Conservation (phyloP, 2,888 invertebrate species). For the Heliconius cydno region DNA sequence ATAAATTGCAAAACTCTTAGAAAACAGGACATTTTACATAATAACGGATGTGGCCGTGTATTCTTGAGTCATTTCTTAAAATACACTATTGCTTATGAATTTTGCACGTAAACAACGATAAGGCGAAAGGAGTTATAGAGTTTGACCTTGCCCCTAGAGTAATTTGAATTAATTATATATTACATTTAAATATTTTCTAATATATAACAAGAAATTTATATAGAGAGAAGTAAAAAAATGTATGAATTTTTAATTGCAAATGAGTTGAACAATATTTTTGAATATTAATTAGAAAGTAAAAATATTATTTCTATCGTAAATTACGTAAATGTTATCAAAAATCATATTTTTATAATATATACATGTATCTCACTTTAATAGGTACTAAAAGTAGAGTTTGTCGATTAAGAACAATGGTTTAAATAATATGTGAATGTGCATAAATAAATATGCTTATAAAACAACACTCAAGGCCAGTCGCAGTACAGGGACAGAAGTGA, state of each 20-base stretch:
- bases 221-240: neutral
- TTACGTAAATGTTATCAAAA: neutral
- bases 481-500: too few relatives aligned
- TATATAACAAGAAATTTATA: neutral
- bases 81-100: slow-evolving; percentile 42
- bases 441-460: too few relatives aligned
- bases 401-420: neutral
- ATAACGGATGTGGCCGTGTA: slow-evolving; percentile 58
- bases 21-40: slow-evolving; percentile 70
- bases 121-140: slow-evolving; percentile 49
- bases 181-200: slow-evolving; percentile 14
- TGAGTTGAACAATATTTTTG: neutral
- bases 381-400: neutral
- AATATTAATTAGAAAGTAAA: neutral
- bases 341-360: too few relatives aligned
- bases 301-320: neutral
- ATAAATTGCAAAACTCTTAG: slow-evolving; percentile 73
- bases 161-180: slow-evolving; percentile 16
- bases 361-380: neutral
- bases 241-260: neutral
- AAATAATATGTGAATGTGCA: too few relatives aligned
- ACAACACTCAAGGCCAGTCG: too few relatives aligned
- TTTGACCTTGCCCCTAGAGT: slow-evolving; percentile 50
- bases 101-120: slow-evolving; percentile 38
- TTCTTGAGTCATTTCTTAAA: slow-evolving; percentile 50